Conservation (phyloP, 2,888 invertebrate species). For the Synergus umbraculus region DNA sequence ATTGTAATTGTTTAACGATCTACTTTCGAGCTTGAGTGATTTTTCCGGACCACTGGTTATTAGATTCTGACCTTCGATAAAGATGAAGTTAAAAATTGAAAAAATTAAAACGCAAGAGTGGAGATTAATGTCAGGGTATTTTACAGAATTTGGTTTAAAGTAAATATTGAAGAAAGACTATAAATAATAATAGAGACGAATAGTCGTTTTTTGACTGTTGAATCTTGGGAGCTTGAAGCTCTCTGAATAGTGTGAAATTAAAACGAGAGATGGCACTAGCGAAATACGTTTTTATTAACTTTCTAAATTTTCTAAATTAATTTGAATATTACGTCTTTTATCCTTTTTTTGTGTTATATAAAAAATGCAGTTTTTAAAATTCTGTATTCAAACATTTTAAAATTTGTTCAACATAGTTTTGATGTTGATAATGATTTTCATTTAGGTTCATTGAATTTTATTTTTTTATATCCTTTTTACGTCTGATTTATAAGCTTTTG, state of each 20-base stretch:
- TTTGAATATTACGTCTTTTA: neutral
- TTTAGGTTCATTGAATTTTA: neutral
- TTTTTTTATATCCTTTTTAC: neutral
- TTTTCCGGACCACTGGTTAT: slow-evolving; percentile 56
- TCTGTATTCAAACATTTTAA: neutral
- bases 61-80: slow-evolving; percentile 48
- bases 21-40: slow-evolving; percentile 58
- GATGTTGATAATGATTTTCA: neutral
- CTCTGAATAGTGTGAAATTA: neutral
- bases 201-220: neutral
- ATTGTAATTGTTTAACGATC: neutral
- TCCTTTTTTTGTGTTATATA: neutral
- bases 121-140: slow-evolving; percentile 46
- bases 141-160: neutral
- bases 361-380: neutral
- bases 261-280: neutral
- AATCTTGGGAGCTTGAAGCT: neutral
- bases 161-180: neutral
- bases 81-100: neutral
- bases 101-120: slow-evolving; percentile 45
- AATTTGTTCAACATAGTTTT: neutral
- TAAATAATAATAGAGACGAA: neutral
- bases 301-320: neutral
- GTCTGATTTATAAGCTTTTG: neutral
- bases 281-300: neutral